Evolutionary conservation across 2,113 vertebrate genomes (phyloP), one percentile per base, ranked within the genome.

Genomic region (Alosa alosa): DNA sequence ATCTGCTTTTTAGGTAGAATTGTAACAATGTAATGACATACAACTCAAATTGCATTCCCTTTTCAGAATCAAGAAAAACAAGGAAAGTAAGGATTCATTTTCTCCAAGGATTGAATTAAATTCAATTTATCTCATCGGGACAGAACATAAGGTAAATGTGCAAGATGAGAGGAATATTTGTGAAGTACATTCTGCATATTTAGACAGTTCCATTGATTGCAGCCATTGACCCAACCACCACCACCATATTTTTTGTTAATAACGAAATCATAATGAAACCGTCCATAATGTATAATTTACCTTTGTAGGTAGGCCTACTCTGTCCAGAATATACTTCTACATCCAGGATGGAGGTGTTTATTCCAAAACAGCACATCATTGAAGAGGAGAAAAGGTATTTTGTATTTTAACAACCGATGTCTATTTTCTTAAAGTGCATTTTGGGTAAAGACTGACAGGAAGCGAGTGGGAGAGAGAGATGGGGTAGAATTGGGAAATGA

Each of bases 21-120:
- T 9, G 47, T 49, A 10, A 49, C 31, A 31, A 47, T 47, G 46
- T 49, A 49, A 11, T 49, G 47, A 49, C 47, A 9, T 49, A 49
- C 6, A 49, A 11, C 0, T 49, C 47, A 8, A 47, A 49, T 49
- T 49, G 11, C 8, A 49, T 49, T 49, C 47, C 36, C 18, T 60
- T 22, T 60, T 60, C 84, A 95, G 94, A 85, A 15, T 90, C 0
- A 91, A 92, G 90, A 81, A 0, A 13, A 86, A 83, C 1, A 94
- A 89, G 91, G 91, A 88, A 93, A 91, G 93, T 84, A 84, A 31
- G 55, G 84, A 92, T 52, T 45, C 50, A 20, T 88, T 87, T 75
- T 84, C 45, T 86, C 72, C 86, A 72, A 91, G 90, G 84, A 89
- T 91, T 52, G 82, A 87, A 36, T 18, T 90, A 78, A 31, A 31